Conservation (phyloP, 2,113 vertebrate genomes). For the Passer montanus region DNA sequence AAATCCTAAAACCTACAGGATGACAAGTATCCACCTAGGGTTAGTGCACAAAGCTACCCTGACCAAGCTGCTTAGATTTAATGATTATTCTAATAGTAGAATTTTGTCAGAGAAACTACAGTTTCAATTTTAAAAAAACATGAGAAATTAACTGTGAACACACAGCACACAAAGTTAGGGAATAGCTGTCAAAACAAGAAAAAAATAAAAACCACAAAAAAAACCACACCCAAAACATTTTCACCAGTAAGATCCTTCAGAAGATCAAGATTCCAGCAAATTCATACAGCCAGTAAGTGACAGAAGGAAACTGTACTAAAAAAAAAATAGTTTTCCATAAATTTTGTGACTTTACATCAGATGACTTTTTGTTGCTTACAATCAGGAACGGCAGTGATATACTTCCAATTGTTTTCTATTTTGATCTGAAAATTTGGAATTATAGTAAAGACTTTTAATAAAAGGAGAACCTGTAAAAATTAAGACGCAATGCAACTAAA, state of each 20-base stretch:
- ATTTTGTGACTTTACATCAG: not conserved
- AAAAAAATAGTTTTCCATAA: not conserved
- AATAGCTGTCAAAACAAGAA: not conserved
- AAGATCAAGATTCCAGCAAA: not conserved
- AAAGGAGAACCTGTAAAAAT: not conserved
- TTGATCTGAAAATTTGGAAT: not conserved
- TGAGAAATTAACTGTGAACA: not conserved
- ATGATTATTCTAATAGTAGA: not conserved
- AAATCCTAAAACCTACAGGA: not conserved
- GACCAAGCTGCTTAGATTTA: not conserved
- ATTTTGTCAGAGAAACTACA: not conserved
- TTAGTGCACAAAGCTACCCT: not conserved
- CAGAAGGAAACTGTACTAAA: not conserved
- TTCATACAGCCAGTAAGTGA: not conserved
- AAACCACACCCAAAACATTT: not conserved
- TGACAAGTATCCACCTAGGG: not conserved
- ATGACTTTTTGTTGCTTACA: not conserved
- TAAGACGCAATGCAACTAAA: not conserved
- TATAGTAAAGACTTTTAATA: not conserved
- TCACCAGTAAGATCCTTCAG: not conserved
- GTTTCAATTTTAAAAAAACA: not conserved
- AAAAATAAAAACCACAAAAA: not conserved
- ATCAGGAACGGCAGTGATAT: not conserved
- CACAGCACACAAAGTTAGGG: not conserved
- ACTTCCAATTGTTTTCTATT: not conserved